phyloP scores from a whole-genome alignment of 2,797 vertebrate species.

The Ficedula albicollis region DNA sequence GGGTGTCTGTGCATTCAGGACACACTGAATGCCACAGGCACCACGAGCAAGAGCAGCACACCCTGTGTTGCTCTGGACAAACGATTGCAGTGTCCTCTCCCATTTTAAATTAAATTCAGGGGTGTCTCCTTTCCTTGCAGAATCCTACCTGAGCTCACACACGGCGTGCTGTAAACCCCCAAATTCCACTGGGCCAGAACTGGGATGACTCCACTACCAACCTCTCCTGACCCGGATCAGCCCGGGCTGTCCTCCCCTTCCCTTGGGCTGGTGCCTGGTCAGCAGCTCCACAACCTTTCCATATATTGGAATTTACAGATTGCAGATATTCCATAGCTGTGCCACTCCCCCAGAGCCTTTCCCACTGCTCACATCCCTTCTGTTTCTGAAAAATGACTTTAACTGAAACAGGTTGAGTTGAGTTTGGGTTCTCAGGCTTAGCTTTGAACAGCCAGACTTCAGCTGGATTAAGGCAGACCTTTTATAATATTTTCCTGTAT shows the following conservation, averaged over 20 bases:
- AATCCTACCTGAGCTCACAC: not conserved
- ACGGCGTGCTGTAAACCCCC: not conserved
- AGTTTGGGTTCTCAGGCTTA: not conserved
- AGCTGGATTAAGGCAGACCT: not conserved
- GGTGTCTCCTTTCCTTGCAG: not conserved
- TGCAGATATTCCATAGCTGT: not conserved
- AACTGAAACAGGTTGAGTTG: not conserved
- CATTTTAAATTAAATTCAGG: not conserved
- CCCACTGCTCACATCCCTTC: not conserved
- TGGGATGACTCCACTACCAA: accelerated
- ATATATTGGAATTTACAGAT: too few species aligned
- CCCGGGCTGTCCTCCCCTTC: not conserved
- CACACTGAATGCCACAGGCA: not conserved
- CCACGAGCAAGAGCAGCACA: not conserved
- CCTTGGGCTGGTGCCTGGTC: accelerated
- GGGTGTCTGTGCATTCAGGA: not conserved
- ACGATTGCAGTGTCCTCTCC: not conserved
- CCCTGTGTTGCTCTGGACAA: not conserved
- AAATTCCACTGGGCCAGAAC: not conserved
- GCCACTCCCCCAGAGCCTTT: not conserved
- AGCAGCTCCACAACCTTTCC: not conserved
- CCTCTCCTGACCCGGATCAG: accelerated
- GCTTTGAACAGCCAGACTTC: not conserved
- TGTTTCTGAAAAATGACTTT: not conserved
- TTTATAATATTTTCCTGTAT: not conserved